Conservation (phyloP, 2,888 invertebrate species). For the Ophion costatus region DNA sequence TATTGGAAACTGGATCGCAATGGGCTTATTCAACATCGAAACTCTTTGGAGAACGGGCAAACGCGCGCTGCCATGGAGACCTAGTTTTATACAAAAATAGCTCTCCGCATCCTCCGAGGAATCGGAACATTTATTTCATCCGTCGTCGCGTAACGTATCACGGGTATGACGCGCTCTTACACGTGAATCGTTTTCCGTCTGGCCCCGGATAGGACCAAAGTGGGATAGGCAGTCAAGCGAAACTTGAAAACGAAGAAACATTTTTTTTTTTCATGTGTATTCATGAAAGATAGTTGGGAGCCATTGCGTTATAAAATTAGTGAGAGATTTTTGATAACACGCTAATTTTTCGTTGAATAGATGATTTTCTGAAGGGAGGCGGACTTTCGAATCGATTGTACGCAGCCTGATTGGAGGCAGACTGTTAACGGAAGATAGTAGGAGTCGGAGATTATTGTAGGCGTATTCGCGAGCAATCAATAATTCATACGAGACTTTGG, state of each 20-base stretch:
- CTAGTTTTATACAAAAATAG: constrained; percentile 40
- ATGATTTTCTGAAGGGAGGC: neutral
- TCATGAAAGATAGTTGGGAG: too few relatives aligned
- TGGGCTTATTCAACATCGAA: constrained; percentile 32
- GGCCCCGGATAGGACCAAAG: neutral
- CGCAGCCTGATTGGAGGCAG: neutral
- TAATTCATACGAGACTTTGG: constrained; percentile 20
- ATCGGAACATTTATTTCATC: constrained; percentile 45
- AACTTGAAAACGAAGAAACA: neutral
- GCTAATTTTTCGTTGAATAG: neutral
- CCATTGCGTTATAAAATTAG: too few relatives aligned
- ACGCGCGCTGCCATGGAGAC: constrained; percentile 41
- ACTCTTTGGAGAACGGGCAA: constrained; percentile 2
- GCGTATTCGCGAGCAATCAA: constrained; percentile 24
- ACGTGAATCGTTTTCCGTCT: neutral
- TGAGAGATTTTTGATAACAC: neutral
- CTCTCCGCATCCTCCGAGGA: constrained; percentile 13
- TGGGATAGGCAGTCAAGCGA: neutral
- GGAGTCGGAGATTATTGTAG: neutral
- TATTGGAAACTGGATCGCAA: constrained; percentile 56
- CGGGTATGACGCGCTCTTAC: neutral
- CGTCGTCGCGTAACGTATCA: neutral
- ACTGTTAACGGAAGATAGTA: neutral
- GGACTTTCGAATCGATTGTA: neutral
- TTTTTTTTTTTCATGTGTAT: neutral